These are phyloP conservation scores for Chalcis sispes DNA, from an alignment of 2,888 invertebrate species.

Conservation along the genomic window DNA sequence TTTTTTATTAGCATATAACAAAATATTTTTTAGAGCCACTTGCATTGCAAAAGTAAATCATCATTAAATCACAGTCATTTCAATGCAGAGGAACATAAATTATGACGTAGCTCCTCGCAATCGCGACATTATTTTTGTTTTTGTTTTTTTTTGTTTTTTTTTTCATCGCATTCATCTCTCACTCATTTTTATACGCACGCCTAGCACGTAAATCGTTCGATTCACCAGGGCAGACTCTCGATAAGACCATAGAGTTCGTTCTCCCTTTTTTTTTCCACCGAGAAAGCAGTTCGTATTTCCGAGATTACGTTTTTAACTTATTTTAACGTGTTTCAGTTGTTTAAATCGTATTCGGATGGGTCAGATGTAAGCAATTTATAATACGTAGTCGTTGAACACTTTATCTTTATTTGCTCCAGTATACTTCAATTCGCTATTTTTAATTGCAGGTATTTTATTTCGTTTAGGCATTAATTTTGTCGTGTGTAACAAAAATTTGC, in stretches of 20 bases:
- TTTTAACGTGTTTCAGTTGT: conserved; percentile 73
- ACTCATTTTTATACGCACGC: not conserved
- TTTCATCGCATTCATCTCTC: not conserved
- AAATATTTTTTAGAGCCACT: too few relatives aligned
- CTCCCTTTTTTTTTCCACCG: conserved; percentile 32
- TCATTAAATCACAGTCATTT: too few relatives aligned
- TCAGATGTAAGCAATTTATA: conserved; percentile 75
- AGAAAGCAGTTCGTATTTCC: conserved; percentile 45
- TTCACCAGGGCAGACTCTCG: conserved; percentile 37
- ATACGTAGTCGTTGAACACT: conserved; percentile 60
- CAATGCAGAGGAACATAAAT: too few relatives aligned
- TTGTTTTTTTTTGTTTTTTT: too few relatives aligned
- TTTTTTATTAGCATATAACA: too few relatives aligned
- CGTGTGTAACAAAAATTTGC: conserved; percentile 58
- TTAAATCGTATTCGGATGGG: conserved; percentile 75
- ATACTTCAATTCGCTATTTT: conserved; percentile 58
- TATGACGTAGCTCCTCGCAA: too few relatives aligned
- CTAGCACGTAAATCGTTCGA: conserved; percentile 15
- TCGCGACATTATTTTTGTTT: too few relatives aligned
- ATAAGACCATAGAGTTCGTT: not conserved
- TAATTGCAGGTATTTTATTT: conserved; percentile 58
- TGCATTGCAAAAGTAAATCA: too few relatives aligned
- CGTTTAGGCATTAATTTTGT: conserved; percentile 57
- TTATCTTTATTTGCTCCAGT: conserved; percentile 59
- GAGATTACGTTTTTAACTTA: conserved; percentile 61